Evolutionary conservation across 2,797 vertebrate species (phyloP).

Genomic region (Semaprochilodus insignis): DNA sequence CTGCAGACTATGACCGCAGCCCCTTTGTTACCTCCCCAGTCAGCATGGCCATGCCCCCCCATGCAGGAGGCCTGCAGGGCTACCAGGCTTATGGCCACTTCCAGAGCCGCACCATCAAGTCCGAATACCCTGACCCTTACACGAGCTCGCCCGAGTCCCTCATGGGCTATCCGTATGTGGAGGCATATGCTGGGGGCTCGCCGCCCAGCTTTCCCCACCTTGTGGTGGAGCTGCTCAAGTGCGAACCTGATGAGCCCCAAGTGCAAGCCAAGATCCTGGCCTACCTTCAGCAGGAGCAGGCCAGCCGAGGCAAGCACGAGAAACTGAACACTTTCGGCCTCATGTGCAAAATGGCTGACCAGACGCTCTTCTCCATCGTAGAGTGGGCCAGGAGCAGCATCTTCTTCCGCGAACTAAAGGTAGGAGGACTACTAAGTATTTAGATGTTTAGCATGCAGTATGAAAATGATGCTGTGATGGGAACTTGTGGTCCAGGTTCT

Average conservation of each 20-base stretch:
- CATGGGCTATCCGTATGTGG: conserved; percentile 95
- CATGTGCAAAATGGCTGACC: conserved; percentile 99
- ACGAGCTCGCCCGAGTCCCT: conserved; percentile 96
- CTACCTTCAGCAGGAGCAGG: conserved; percentile 96
- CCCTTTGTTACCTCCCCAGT: conserved; percentile 97
- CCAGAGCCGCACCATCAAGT: conserved; percentile 96
- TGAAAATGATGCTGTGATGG: background rate
- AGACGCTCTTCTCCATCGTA: conserved; percentile 98
- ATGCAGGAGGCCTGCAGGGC: conserved; percentile 90
- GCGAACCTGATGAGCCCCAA: conserved; percentile 96
- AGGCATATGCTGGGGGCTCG: conserved; percentile 89
- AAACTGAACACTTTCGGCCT: conserved; percentile 98
- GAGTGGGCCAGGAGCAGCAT: conserved; percentile 99
- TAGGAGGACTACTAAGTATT: conserved; percentile 66
- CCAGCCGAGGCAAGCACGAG: conserved; percentile 91
- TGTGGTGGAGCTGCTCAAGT: conserved; percentile 96
- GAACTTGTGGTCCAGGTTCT: background rate
- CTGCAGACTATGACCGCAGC: conserved; percentile 96
- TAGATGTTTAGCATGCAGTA: background rate
- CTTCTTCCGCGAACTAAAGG: conserved; percentile 99
- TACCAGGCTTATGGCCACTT: conserved; percentile 95
- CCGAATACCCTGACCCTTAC: conserved; percentile 97
- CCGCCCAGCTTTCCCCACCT: conserved; percentile 94
- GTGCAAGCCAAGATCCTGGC: conserved; percentile 95
- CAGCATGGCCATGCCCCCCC: conserved; percentile 97